A percentile compares a stretch with the other conserved stretches of the same genome.
These are phyloP conservation scores for Heliconius ethilla DNA, from an alignment of 2,888 invertebrate species.

Conservation along the genomic window DNA sequence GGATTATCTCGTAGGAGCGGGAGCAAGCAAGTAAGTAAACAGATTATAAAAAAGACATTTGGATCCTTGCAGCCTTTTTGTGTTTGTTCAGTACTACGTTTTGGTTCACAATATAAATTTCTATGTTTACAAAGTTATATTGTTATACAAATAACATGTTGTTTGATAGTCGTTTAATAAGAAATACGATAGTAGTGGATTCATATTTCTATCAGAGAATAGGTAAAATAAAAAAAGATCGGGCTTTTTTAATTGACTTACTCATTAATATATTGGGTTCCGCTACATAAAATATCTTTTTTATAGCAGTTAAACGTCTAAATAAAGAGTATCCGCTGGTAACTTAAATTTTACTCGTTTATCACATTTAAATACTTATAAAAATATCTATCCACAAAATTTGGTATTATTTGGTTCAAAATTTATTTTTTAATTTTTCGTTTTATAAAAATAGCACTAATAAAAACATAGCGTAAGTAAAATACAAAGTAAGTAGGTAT, in stretches of 20 bases:
- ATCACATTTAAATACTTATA: too few species aligned
- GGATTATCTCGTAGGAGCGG: constrained; percentile 71
- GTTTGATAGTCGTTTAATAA: not conserved
- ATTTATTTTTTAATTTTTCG: too few species aligned
- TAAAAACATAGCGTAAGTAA: constrained; percentile 3
- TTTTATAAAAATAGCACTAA: not conserved
- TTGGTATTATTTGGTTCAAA: too few species aligned
- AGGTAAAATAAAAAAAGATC: not conserved
- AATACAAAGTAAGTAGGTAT: not conserved
- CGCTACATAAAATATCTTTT: not conserved
- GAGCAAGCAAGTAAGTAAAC: constrained; percentile 75
- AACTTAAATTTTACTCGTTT: too few species aligned
- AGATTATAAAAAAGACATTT: constrained; percentile 78
- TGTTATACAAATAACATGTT: not conserved
- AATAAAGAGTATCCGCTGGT: too few species aligned
- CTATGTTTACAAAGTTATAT: not conserved
- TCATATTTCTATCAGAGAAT: not conserved
- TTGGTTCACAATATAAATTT: constrained; percentile 8
- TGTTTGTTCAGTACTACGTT: constrained; percentile 12
- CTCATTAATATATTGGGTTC: not conserved
- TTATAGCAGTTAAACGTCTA: too few species aligned
- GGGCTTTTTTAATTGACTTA: too few species aligned
- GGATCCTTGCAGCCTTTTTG: constrained; percentile 48
- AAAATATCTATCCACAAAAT: too few species aligned
- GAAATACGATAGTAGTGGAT: not conserved